A percentile compares a stretch with the other conserved stretches of the same genome.
Evolutionary conservation across 2,797 vertebrate species (phyloP).

Genomic region (Takifugu ocellatus): DNA sequence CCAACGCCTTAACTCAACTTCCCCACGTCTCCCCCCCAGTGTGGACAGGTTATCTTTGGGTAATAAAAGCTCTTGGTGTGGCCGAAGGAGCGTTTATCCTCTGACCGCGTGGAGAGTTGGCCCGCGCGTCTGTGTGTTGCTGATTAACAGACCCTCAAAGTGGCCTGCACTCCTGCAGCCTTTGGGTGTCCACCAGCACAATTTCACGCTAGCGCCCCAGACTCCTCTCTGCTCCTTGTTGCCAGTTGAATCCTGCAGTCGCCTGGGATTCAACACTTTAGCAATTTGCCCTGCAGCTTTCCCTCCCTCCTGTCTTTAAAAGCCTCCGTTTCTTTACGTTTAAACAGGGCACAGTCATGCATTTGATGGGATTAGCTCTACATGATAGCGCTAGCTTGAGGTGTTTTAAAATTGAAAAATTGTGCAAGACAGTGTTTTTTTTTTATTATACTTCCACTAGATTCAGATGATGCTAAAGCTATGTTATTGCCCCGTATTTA

Average conservation of each 20-base stretch:
- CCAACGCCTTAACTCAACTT: slow-evolving; percentile 36
- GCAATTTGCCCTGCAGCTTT: slow-evolving; percentile 43
- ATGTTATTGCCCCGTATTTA: slow-evolving; percentile 21
- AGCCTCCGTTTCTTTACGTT: slow-evolving; percentile 47
- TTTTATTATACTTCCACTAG: neutral
- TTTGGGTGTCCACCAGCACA: slow-evolving; percentile 63
- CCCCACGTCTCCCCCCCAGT: slow-evolving; percentile 40
- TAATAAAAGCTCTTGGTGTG: slow-evolving; percentile 65
- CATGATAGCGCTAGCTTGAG: slow-evolving; percentile 44
- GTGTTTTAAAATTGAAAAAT: slow-evolving; percentile 45
- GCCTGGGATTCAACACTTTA: slow-evolving; percentile 58
- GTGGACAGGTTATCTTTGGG: slow-evolving; percentile 66
- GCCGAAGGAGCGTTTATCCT: slow-evolving; percentile 65
- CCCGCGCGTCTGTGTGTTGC: slow-evolving; percentile 67
- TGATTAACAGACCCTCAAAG: slow-evolving; percentile 78
- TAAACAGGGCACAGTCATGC: slow-evolving; percentile 49
- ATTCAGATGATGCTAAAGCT: slow-evolving; percentile 21
- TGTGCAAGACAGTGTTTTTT: neutral
- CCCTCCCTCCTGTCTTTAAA: slow-evolving; percentile 33
- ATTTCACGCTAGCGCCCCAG: slow-evolving; percentile 70
- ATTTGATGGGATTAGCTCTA: slow-evolving; percentile 50
- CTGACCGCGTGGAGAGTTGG: slow-evolving; percentile 63
- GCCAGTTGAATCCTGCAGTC: slow-evolving; percentile 54
- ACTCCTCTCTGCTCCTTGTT: slow-evolving; percentile 53
- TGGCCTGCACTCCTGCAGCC: slow-evolving; percentile 57